phyloP scores from a whole-genome alignment of 2,113 vertebrate genomes.

The Syngnathoides biaculeatus region DNA sequence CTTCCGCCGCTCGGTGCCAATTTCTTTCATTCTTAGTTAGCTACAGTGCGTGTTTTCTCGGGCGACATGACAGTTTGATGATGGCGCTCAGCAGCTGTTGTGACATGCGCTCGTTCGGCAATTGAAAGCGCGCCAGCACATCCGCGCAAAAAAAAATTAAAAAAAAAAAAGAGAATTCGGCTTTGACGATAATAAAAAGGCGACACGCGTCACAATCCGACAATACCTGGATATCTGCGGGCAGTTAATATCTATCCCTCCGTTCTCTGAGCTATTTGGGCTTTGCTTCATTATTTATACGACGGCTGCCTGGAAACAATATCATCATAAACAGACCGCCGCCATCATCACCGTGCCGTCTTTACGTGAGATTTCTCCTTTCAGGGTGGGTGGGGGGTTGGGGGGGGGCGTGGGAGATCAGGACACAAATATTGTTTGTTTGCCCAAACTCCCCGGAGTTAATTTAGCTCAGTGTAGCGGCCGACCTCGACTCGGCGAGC shows the following conservation, averaged over 20 bases:
- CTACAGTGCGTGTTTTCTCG: constrained; percentile 8
- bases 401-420: constrained; percentile 31
- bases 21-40: constrained; percentile 47
- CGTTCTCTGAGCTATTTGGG: background rate
- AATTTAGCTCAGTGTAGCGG: constrained; percentile 36
- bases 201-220: constrained; percentile 6
- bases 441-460: constrained; percentile 44
- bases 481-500: constrained; percentile 25
- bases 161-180: constrained; percentile 12
- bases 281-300: constrained; percentile 38
- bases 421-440: constrained; percentile 49
- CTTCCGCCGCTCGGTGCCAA: constrained; percentile 47
- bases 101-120: constrained; percentile 45
- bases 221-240: constrained; percentile 21
- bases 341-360: constrained; percentile 6
- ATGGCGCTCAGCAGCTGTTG: constrained; percentile 52
- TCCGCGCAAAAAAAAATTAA: constrained; percentile 15
- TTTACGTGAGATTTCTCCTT: constrained; percentile 32
- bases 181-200: constrained; percentile 26
- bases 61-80: constrained; percentile 44
- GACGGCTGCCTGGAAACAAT: constrained; percentile 6
- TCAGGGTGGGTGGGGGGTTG: constrained; percentile 15
- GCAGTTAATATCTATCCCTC: background rate
- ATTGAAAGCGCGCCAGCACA: constrained; percentile 18
- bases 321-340: constrained; percentile 24